Percentiles rank a stretch among this genome's conserved stretches.
These are phyloP conservation scores for Oryzias melastigma DNA, from an alignment of 2,113 vertebrate species.

Conservation along the genomic window DNA sequence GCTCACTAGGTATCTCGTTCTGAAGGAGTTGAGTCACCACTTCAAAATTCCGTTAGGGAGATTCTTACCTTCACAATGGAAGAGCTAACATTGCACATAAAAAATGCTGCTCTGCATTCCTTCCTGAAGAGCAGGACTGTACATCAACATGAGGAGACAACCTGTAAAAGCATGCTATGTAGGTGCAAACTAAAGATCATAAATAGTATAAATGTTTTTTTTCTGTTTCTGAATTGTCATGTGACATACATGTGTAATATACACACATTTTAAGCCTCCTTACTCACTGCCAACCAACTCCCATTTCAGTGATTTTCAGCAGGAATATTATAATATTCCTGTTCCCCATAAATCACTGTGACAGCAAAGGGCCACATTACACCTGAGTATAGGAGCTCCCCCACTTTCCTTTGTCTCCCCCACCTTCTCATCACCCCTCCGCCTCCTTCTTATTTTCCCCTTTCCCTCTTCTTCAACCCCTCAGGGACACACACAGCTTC, in stretches of 20 bases:
- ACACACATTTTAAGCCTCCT: slow-evolving; percentile 19
- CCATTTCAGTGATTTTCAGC: slow-evolving; percentile 46
- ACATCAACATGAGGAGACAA: background rate
- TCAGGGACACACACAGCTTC: slow-evolving; percentile 45
- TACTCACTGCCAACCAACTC: slow-evolving; percentile 7
- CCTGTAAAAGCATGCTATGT: slow-evolving; percentile 12
- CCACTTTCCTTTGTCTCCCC: slow-evolving; percentile 20
- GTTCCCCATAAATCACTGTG: slow-evolving; percentile 65
- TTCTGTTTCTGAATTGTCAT: background rate
- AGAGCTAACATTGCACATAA: slow-evolving; percentile 6
- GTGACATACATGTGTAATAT: slow-evolving; percentile 5
- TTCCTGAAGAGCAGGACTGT: background rate
- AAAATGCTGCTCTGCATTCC: slow-evolving; percentile 9
- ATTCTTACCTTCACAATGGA: slow-evolving; percentile 14
- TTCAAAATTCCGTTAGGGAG: slow-evolving; percentile 26
- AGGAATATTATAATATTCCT: slow-evolving; percentile 61
- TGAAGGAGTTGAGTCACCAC: slow-evolving; percentile 23
- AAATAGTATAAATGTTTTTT: slow-evolving; percentile 8
- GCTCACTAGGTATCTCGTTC: slow-evolving; percentile 3
- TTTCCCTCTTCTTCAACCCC: slow-evolving; percentile 20
- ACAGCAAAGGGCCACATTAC: slow-evolving; percentile 63
- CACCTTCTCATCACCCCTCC: slow-evolving; percentile 41
- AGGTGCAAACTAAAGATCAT: slow-evolving; percentile 12
- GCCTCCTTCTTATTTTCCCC: slow-evolving; percentile 21
- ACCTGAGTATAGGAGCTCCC: slow-evolving; percentile 56